Evolutionary conservation across 2,113 vertebrate genomes (phyloP).

Genomic region (Corythaeola cristata): DNA sequence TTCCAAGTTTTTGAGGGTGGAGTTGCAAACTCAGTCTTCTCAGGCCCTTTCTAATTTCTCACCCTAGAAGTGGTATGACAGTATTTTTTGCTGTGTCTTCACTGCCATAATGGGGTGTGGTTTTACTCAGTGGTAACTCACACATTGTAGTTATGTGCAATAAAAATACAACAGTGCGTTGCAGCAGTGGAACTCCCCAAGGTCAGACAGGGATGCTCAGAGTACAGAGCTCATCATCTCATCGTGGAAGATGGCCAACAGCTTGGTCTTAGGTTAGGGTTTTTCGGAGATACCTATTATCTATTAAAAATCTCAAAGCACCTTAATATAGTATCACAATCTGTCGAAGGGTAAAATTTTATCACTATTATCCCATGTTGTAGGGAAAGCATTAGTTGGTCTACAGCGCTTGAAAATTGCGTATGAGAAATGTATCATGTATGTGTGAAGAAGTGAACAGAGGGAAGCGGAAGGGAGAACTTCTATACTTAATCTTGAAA

Average conservation of each 20-base stretch:
- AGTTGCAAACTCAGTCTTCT: conserved; percentile 1
- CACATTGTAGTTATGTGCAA: not conserved
- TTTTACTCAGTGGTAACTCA: not conserved
- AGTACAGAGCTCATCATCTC: not conserved
- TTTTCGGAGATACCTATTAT: not conserved
- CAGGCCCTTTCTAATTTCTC: conserved; percentile 1
- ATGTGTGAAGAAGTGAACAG: not conserved
- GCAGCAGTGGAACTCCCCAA: not conserved
- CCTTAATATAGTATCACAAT: not conserved
- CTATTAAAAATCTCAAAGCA: not conserved
- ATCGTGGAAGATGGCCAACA: not conserved
- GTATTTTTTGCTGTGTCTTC: conserved; percentile 1
- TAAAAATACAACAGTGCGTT: not conserved
- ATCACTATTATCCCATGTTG: not conserved
- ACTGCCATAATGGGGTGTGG: not conserved
- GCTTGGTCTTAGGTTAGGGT: not conserved
- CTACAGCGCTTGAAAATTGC: not conserved
- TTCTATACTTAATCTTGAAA: not conserved
- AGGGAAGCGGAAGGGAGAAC: not conserved
- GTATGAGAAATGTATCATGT: not conserved
- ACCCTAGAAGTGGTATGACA: not conserved
- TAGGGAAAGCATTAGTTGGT: not conserved
- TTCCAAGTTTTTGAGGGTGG: conserved; percentile 27
- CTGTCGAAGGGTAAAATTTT: not conserved
- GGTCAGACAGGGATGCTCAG: not conserved